These are phyloP conservation scores for Mastomys coucha DNA, from an alignment of 2,113 vertebrate species.

Conservation along the genomic window DNA sequence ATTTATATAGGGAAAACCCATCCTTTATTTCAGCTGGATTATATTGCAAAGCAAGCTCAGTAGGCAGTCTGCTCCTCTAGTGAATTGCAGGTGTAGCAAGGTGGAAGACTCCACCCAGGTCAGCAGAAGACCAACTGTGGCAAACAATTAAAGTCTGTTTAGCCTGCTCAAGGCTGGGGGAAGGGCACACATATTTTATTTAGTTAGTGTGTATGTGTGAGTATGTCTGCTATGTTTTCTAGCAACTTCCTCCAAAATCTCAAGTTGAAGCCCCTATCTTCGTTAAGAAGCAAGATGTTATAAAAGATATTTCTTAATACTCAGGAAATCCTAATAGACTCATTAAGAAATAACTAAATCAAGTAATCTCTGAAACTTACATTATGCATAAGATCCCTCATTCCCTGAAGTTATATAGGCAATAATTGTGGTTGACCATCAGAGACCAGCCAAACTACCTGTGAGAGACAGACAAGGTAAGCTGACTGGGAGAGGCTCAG, in stretches of 20 bases:
- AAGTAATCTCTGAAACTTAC: background rate
- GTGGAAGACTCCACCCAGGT: too few relatives aligned
- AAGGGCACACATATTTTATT: background rate
- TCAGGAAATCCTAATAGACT: background rate
- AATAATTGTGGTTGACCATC: background rate
- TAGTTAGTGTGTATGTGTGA: background rate
- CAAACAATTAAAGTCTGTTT: too few relatives aligned
- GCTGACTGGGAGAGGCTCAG: background rate
- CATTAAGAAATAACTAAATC: too few relatives aligned
- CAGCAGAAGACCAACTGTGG: too few relatives aligned
- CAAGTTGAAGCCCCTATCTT: background rate
- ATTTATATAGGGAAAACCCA: too few relatives aligned
- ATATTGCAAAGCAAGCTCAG: too few relatives aligned
- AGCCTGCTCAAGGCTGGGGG: too few relatives aligned
- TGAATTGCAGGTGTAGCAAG: too few relatives aligned
- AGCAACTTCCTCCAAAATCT: background rate
- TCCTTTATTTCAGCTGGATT: too few relatives aligned
- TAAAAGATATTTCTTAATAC: too few relatives aligned
- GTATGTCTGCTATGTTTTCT: background rate
- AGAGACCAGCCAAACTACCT: background rate
- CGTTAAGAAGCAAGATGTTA: background rate
- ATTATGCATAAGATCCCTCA: too few relatives aligned
- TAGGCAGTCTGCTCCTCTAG: too few relatives aligned
- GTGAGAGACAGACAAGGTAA: background rate
- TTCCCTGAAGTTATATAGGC: background rate